A percentile compares a stretch with the other conserved stretches of the same genome.
phyloP scores from a whole-genome alignment of 2,888 invertebrate species.

The Leptinotarsa haldemani region DNA sequence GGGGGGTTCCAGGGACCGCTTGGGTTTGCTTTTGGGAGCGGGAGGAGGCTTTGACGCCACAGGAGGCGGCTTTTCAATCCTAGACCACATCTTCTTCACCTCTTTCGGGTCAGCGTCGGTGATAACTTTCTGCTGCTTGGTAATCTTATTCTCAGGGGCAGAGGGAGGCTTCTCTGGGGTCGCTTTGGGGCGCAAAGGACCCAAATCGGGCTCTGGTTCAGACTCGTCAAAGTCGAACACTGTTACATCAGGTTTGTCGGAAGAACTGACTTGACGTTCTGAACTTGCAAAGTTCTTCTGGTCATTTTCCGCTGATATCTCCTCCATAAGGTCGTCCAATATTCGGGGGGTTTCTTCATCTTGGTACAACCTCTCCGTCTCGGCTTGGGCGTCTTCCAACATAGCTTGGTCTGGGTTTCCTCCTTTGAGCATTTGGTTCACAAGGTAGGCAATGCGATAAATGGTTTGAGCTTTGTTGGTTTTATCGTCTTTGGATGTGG shows the following conservation, averaged over 20 bases:
- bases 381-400: not conserved
- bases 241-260: constrained; percentile 37
- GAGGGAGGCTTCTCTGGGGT: constrained; percentile 3
- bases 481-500: not conserved
- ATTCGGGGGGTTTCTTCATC: not conserved
- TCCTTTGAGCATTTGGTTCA: constrained; percentile 4
- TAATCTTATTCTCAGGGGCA: not conserved
- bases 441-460: not conserved
- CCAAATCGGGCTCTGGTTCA: constrained; percentile 37
- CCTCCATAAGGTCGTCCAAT: not conserved
- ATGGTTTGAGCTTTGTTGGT: constrained; percentile 1
- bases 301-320: constrained; percentile 1
- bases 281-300: not conserved
- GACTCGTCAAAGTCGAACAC: constrained; percentile 45
- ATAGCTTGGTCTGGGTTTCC: not conserved
- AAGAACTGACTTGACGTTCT: not conserved
- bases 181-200: constrained; percentile 26
- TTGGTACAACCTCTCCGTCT: not conserved
- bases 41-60: not conserved
- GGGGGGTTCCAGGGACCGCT: not conserved
- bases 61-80: constrained; percentile 5
- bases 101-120: not conserved
- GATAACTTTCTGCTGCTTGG: constrained; percentile 1
- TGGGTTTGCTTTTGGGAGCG: not conserved
- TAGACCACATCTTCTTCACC: constrained; percentile 16